Evolutionary conservation across 1,140 invertebrate genomes (phyloP).

Genomic region (Macrotrachela quadricornifera): DNA sequence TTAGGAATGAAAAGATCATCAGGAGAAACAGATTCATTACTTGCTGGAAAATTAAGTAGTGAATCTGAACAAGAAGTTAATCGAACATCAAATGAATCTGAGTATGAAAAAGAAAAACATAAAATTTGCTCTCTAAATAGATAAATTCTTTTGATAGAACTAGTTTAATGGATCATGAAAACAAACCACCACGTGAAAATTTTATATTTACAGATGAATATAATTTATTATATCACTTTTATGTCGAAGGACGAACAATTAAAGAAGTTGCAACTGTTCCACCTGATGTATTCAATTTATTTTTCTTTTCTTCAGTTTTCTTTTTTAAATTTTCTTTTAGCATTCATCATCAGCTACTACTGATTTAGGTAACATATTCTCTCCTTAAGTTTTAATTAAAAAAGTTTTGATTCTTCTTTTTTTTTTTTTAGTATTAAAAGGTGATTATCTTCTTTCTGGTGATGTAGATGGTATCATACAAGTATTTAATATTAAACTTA

Average conservation of each 20-base stretch:
- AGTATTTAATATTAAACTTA: slow-evolving; percentile 8
- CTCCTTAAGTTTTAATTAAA: too few species aligned
- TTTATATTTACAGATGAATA: slow-evolving; percentile 41
- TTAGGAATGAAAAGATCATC: background rate
- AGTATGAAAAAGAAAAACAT: background rate
- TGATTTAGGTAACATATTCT: slow-evolving; percentile 2
- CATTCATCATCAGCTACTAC: slow-evolving; percentile 19
- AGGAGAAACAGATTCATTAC: too few species aligned
- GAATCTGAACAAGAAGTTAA: background rate
- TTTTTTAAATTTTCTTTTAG: background rate
- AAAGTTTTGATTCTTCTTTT: too few species aligned
- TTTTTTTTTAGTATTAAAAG: slow-evolving; percentile 32
- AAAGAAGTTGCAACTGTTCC: slow-evolving; percentile 38
- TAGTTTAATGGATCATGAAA: too few species aligned
- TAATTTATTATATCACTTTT: slow-evolving; percentile 39
- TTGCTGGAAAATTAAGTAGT: background rate
- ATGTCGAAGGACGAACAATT: slow-evolving; percentile 39
- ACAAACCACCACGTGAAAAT: slow-evolving; percentile 31
- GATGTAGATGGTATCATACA: slow-evolving; percentile 30
- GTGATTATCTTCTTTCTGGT: slow-evolving; percentile 38
- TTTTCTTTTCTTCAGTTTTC: too few species aligned
- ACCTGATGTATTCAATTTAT: slow-evolving; percentile 27
- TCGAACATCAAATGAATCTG: too few species aligned
- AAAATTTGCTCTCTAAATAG: too few species aligned
- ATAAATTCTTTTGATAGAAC: too few species aligned